Base-by-base conservation (phyloP, 2,888 invertebrate genomes). In the Drosophila fungiperda region DNA sequence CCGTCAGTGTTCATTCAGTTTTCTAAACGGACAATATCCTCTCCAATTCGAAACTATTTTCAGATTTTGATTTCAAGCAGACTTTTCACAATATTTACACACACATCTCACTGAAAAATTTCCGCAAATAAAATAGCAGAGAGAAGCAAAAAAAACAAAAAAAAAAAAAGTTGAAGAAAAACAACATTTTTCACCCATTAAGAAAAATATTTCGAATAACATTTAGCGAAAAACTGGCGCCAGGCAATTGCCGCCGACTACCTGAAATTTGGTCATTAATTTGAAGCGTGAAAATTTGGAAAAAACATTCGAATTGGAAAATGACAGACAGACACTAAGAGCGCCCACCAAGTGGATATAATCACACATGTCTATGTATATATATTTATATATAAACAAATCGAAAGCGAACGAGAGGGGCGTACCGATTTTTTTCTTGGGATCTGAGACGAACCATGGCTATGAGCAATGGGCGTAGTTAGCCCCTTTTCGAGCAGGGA, bases 261-360 rank as follows among this genome's bases (percentile, higher is more conserved):
- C 83, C 85, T 82, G 73, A 87, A 87, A 52, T 29, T 80, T 78
- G 82, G 85, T 83, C 85, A 85, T 83, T 85, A 84, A 84, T 76
- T 72, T 80, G 62, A 79, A 77, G 84, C 83, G 83, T 82, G 81
- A 83, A 83, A 80, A 73, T 77, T 58, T 59, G 55, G 68, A 50
- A 45, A 70, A 76, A 82, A 78, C 80, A 78, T 81, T 78, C 66
- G 53, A 66, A 71, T 77, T 67, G 74, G 74, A 76, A 79, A 83
- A 79, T 80, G 78, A 76, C 80, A 71, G 78, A 76, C 80, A 71
- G 69, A 78, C 78, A 72, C 60, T 52, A 59, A 55, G 73, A 59
- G 78, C 48, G 72, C 54, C 60, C 35, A 20, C 52, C 61, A 68
- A 71, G 69, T 70, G 70, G 70, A 68, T 70, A 61, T 60, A 49